Conservation (phyloP, 1,140 invertebrate genomes). For the Limonius californicus region DNA sequence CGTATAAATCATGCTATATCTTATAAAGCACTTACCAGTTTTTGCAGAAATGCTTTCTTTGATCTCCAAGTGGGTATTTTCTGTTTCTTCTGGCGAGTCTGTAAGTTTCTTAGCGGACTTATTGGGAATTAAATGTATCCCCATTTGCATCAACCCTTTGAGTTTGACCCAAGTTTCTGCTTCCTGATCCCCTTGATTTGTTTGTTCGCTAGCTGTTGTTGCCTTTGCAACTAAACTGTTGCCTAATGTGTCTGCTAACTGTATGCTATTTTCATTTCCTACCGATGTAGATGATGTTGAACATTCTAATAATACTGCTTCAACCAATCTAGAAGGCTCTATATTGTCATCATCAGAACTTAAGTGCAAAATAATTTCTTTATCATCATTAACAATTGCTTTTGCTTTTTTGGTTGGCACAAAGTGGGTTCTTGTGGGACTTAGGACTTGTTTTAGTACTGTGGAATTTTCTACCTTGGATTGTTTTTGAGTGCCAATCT, state of each 20-base stretch:
- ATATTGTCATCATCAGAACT: conserved; percentile 18
- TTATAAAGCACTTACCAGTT: background rate
- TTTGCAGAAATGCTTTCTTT: background rate
- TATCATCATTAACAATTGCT: background rate
- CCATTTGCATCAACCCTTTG: conserved; percentile 24
- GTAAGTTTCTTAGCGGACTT: conserved; percentile 13
- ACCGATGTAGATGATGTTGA: background rate
- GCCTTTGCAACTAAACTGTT: background rate
- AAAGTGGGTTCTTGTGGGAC: background rate
- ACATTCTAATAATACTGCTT: conserved; percentile 20
- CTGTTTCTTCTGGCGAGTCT: too few relatives aligned
- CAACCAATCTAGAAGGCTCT: conserved; percentile 20
- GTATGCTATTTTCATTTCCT: conserved; percentile 1
- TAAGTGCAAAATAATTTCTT: conserved; percentile 14
- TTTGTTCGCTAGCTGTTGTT: background rate
- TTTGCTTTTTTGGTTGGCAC: background rate
- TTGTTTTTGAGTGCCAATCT: background rate
- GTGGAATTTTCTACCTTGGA: background rate
- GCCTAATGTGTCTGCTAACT: background rate
- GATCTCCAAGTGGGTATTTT: too few relatives aligned
- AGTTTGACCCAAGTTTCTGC: conserved; percentile 20
- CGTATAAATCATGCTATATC: background rate
- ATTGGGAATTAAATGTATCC: conserved; percentile 31
- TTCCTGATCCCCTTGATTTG: conserved; percentile 5
- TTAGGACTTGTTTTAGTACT: background rate